Conservation (phyloP, 2,888 invertebrate genomes). For the Sepiola atlantica region DNA sequence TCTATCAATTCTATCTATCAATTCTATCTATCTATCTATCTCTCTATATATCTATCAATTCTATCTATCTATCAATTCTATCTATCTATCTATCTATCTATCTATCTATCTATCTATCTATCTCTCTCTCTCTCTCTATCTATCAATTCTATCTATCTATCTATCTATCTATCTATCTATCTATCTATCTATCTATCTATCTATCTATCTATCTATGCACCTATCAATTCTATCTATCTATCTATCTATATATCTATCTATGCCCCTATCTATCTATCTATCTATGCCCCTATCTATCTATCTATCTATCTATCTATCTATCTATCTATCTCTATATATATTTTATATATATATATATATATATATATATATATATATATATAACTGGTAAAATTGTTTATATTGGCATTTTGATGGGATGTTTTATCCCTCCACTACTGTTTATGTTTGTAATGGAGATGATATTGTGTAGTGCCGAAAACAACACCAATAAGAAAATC, state of each 20-base stretch:
- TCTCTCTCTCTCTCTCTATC: not conserved
- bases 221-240: not conserved
- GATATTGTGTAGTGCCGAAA: too few species aligned
- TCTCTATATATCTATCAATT: not conserved
- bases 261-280: not conserved
- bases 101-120: slow-evolving; percentile 32
- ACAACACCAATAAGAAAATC: too few species aligned
- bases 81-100: slow-evolving; percentile 32
- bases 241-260: not conserved
- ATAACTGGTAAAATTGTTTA: too few species aligned
- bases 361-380: not conserved
- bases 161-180: too few species aligned
- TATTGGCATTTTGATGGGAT: too few species aligned
- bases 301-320: not conserved
- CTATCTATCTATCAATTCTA: slow-evolving; percentile 12
- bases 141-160: too few species aligned
- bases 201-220: not conserved
- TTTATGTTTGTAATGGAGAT: too few species aligned
- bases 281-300: not conserved
- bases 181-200: too few species aligned
- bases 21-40: not conserved
- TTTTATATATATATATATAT: not conserved
- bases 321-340: not conserved
- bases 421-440: too few species aligned
- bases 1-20: not conserved